A percentile compares a stretch with the other conserved stretches of the same genome.
phyloP scores from a whole-genome alignment of 2,888 invertebrate species.

The Caenorhabditis macrosperma region DNA sequence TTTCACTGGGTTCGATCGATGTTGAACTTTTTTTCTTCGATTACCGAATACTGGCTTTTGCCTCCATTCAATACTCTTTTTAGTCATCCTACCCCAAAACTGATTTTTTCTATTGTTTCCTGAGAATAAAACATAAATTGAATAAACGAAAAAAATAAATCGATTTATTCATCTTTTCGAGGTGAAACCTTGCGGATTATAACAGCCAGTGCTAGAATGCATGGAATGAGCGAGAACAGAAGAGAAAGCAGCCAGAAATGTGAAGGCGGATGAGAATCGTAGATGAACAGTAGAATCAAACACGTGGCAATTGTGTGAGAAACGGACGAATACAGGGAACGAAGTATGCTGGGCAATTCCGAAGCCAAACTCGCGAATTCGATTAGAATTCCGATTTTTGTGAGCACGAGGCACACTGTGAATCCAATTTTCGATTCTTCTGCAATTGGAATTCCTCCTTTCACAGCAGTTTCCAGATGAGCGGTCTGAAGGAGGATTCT shows the following conservation, averaged over 20 bases:
- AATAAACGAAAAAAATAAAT: constrained; percentile 7
- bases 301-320: constrained; percentile 62
- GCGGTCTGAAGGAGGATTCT: constrained; percentile 53
- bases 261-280: constrained; percentile 69
- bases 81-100: neutral
- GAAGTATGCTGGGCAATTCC: constrained; percentile 42
- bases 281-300: constrained; percentile 67
- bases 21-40: constrained; percentile 4
- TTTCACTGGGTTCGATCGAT: constrained; percentile 12
- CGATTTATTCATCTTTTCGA: constrained; percentile 30
- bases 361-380: constrained; percentile 81
- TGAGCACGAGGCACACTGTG: constrained; percentile 80
- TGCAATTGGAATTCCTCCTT: constrained; percentile 36
- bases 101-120: neutral
- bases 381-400: constrained; percentile 84
- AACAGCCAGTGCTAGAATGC: neutral
- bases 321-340: constrained; percentile 55
- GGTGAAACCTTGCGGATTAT: neutral
- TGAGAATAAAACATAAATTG: neutral
- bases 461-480: constrained; percentile 59
- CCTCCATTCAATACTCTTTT: neutral
- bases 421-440: constrained; percentile 67
- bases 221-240: constrained; percentile 52
- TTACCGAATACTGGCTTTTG: neutral
- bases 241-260: constrained; percentile 69